Conservation (phyloP, 2,797 vertebrate species). For the Onychomys leucogaster region DNA sequence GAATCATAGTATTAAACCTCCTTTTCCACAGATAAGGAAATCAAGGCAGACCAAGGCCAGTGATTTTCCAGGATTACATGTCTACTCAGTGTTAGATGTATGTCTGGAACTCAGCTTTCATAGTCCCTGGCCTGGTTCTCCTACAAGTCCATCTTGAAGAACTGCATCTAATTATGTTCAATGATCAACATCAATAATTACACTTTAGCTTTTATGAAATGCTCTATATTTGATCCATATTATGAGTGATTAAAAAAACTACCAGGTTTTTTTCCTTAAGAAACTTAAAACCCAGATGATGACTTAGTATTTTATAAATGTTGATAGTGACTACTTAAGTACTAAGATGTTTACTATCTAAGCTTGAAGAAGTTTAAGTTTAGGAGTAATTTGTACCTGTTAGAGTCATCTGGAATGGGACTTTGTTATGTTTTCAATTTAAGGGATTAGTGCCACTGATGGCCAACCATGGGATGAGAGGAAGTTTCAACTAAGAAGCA, state of each 20-base stretch:
- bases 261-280: constrained; percentile 11
- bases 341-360: neutral
- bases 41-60: neutral
- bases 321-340: neutral
- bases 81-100: neutral
- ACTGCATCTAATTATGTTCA: neutral
- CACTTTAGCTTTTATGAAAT: neutral
- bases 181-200: neutral
- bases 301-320: neutral
- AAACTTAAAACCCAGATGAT: neutral
- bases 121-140: neutral
- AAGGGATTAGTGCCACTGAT: neutral
- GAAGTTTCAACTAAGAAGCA: neutral
- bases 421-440: neutral
- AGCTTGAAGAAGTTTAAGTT: neutral
- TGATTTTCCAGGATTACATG: neutral
- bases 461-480: neutral
- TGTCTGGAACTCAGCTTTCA: neutral
- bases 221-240: neutral
- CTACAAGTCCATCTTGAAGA: neutral
- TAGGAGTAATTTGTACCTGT: neutral
- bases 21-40: neutral
- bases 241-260: neutral
- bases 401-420: neutral
- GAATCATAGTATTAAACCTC: neutral